Evolutionary conservation across 2,888 invertebrate species (phyloP).

Genomic region (Helicoverpa assulta): DNA sequence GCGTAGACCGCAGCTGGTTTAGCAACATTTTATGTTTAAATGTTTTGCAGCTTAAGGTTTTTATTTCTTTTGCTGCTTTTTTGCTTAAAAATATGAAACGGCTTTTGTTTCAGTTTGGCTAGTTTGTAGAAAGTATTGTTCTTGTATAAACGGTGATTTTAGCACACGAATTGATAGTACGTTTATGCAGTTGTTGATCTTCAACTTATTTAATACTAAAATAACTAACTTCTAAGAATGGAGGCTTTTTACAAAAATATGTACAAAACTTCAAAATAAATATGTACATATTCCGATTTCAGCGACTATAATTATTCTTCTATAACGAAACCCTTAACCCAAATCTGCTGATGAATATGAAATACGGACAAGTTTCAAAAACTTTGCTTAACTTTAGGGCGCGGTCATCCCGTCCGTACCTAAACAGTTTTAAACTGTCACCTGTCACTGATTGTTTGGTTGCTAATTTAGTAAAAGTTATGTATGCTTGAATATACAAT

Average conservation of each 20-base stretch:
- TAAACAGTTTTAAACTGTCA: conserved; percentile 18
- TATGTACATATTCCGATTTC: not conserved
- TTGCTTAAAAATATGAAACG: too few relatives aligned
- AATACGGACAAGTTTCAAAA: conserved; percentile 20
- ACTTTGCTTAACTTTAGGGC: conserved; percentile 35
- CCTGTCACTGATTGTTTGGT: conserved; percentile 7
- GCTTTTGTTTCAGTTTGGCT: too few relatives aligned
- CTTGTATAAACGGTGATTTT: too few relatives aligned
- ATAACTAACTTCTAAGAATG: too few relatives aligned
- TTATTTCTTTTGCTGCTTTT: not conserved
- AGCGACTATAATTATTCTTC: not conserved
- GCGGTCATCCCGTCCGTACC: conserved; percentile 15
- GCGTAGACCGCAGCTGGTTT: conserved; percentile 12
- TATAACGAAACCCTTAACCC: not conserved
- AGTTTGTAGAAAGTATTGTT: too few relatives aligned
- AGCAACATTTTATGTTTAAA: conserved; percentile 1
- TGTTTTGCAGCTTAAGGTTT: not conserved
- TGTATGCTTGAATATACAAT: too few relatives aligned
- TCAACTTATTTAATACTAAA: too few relatives aligned
- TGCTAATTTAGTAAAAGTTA: conserved; percentile 1
- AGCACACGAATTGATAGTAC: too few relatives aligned
- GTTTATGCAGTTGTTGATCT: too few relatives aligned
- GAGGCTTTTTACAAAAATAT: too few relatives aligned
- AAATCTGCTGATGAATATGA: conserved; percentile 9
- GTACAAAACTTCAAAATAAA: not conserved